phyloP scores from a whole-genome alignment of 2,888 invertebrate genomes.

The Onthophagus sagittarius region DNA sequence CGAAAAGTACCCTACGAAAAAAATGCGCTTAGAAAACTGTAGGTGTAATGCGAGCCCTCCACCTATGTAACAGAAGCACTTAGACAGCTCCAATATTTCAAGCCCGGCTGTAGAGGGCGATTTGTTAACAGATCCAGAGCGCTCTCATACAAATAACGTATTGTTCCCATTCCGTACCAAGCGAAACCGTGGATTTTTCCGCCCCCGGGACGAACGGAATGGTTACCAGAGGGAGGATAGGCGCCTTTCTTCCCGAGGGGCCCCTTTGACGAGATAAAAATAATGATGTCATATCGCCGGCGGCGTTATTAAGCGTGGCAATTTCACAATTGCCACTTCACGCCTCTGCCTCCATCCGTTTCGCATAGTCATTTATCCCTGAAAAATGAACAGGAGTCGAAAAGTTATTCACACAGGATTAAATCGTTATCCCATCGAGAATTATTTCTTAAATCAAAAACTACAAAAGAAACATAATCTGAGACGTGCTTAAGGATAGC shows the following conservation, averaged over 20 bases:
- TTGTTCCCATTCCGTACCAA: constrained; percentile 8
- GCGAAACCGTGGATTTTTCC: constrained; percentile 4
- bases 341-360: neutral
- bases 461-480: too few relatives aligned
- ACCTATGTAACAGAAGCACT: neutral
- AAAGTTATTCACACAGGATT: neutral
- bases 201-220: neutral
- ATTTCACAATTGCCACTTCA: neutral
- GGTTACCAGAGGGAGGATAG: neutral
- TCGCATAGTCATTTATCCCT: neutral
- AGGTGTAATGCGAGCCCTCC: neutral
- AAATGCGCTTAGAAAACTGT: neutral
- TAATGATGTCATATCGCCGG: neutral
- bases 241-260: neutral
- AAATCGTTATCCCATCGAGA: too few relatives aligned
- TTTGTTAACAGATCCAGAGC: constrained; percentile 15
- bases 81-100: neutral
- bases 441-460: too few relatives aligned
- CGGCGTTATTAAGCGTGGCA: neutral
- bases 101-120: neutral
- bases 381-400: neutral
- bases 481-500: too few relatives aligned
- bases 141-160: constrained; percentile 12
- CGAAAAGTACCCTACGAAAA: neutral
- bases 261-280: neutral